phyloP scores from a whole-genome alignment of 2,797 vertebrate genomes.

The Xerus rutilus region DNA sequence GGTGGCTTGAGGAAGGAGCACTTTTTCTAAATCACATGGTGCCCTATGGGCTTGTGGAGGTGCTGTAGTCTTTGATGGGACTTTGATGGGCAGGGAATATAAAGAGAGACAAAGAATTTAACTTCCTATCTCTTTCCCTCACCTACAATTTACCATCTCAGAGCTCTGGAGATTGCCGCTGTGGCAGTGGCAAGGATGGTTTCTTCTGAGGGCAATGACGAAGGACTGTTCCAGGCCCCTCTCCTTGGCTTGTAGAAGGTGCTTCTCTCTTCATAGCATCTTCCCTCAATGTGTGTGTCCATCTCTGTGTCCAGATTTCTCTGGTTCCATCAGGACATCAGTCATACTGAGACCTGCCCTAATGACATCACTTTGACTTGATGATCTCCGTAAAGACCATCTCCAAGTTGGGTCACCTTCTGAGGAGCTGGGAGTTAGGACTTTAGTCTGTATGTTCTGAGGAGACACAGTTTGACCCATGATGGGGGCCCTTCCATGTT shows the following conservation, averaged over 20 bases:
- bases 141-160: not conserved
- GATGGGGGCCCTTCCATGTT: not conserved
- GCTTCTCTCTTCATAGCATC: not conserved
- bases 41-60: not conserved
- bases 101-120: not conserved
- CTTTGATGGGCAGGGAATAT: not conserved
- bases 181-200: not conserved
- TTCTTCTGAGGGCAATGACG: not conserved
- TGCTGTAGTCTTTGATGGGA: not conserved
- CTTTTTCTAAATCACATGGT: not conserved
- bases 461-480: not conserved
- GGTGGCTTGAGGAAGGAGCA: not conserved
- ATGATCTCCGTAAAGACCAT: not conserved
- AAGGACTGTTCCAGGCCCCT: not conserved
- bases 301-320: not conserved
- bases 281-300: not conserved
- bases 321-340: not conserved
- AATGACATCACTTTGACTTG: not conserved
- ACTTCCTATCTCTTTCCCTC: not conserved
- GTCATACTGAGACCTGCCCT: not conserved
- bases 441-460: not conserved
- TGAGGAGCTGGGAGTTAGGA: not conserved
- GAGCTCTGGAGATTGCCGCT: not conserved
- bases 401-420: not conserved
- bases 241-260: not conserved